Percentiles rank a stretch among this genome's conserved stretches.
Conservation (phyloP, 2,113 vertebrate genomes). For the Peromyscus maniculatus region DNA sequence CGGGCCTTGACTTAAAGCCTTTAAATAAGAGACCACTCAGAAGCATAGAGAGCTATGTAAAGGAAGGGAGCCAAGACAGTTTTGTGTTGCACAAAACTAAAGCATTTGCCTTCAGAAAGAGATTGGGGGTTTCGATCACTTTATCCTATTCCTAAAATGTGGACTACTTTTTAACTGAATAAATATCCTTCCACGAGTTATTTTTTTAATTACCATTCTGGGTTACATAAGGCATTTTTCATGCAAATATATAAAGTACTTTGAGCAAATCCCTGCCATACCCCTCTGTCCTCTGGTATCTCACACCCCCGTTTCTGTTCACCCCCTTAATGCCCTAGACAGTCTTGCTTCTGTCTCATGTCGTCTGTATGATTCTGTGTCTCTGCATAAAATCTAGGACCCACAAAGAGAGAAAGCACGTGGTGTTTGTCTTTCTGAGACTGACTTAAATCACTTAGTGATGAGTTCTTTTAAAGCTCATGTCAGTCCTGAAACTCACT, state of each 20-base stretch:
- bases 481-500: neutral
- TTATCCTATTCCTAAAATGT: neutral
- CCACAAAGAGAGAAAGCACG: neutral
- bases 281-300: neutral
- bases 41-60: accelerated
- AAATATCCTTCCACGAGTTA: neutral
- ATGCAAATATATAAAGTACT: neutral
- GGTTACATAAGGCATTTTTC: neutral
- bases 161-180: neutral
- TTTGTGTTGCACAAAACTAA: neutral
- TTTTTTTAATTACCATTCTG: neutral
- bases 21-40: accelerated
- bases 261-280: neutral
- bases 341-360: neutral
- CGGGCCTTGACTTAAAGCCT: neutral
- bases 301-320: neutral
- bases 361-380: neutral
- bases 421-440: neutral
- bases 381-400: neutral
- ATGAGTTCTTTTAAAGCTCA: neutral
- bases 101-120: neutral
- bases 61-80: neutral
- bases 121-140: neutral
- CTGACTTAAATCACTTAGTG: neutral
- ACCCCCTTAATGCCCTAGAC: too few relatives aligned